phyloP scores from a whole-genome alignment of 2,113 vertebrate species.

The Monopterus albus region DNA sequence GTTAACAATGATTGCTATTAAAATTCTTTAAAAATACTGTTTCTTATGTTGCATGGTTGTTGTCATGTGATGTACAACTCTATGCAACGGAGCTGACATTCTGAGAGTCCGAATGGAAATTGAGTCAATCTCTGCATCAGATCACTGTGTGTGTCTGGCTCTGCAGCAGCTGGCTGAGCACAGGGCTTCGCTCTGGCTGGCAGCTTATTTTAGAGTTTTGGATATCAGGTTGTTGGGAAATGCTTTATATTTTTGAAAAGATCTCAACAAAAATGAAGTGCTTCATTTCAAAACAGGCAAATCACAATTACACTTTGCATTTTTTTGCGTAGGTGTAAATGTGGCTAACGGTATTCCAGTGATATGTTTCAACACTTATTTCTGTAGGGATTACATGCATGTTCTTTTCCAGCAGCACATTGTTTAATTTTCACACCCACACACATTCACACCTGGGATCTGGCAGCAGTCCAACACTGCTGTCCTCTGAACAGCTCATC shows the following conservation, averaged over 20 bases:
- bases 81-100: conserved; percentile 3
- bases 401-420: conserved; percentile 12
- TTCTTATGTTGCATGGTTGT: not conserved
- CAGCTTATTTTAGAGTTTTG: conserved; percentile 21
- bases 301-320: conserved; percentile 4
- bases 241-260: conserved; percentile 21
- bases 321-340: conserved; percentile 28
- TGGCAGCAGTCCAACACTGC: conserved; percentile 26
- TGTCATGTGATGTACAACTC: not conserved
- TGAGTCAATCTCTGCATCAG: conserved; percentile 20
- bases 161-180: conserved; percentile 33
- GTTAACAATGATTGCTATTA: not conserved
- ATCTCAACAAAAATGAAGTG: conserved; percentile 20
- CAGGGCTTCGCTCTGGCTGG: conserved; percentile 5
- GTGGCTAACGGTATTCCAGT: conserved; percentile 21
- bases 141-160: conserved; percentile 20
- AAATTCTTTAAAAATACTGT: not conserved
- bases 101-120: conserved; percentile 27
- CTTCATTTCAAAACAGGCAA: conserved; percentile 12
- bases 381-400: conserved; percentile 20
- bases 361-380: conserved; percentile 13
- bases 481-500: conserved; percentile 54
- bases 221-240: conserved; percentile 16
- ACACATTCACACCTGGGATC: conserved; percentile 15
- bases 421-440: conserved; percentile 58